Base-by-base conservation (phyloP, 2,888 invertebrate genomes). In the Dinocampus coccinellae region DNA sequence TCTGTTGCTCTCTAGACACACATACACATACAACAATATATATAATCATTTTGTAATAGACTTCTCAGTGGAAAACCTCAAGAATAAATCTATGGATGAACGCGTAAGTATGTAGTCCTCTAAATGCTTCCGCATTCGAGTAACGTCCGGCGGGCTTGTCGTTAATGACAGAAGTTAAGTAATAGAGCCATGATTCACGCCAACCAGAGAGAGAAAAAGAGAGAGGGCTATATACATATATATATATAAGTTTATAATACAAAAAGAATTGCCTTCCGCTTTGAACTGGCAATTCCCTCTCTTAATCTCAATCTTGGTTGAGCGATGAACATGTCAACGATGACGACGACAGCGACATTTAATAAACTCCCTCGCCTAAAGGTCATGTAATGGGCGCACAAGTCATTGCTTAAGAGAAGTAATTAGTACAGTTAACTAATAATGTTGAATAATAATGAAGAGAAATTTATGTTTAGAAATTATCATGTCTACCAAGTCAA, bases 81-180 rank as follows among this genome's bases (percentile, higher is more conserved):
- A 63, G 63, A 58, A 67, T 42, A 61, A 66, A 66, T 62, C 66
- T 62, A 63, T 72, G 68, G 68, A 63, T 68, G 52, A 72, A 47
- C 66, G 66, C 61, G 67, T 71, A 71, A 71, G 71, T 71, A 71
- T 55, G 60, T 53, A 61, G 60, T 36, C 34, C 22, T 39, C n/a
- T 66, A 71, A 71, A 67, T 62, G 65, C 71, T 71, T 71, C 71
- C 71, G 71, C 62, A 62, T 71, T 71, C 22, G 66, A 62, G 61
- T 47, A 61, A 71, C 71, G 71, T 71, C 71, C 66, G 66, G 66
- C 55, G 65, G 52, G 66, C 61, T 66, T 16, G 47, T 47, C 61
- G 66, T 71, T 71, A 71, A 71, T 71, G 71, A 71, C 71, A 61
- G 55, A 60, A 60, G 70, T 70, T 70, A 70, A 67, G 66, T 71